Percentiles rank a stretch among this genome's conserved stretches.
phyloP scores from a whole-genome alignment of 2,113 vertebrate genomes.

The Vidua chalybeata region DNA sequence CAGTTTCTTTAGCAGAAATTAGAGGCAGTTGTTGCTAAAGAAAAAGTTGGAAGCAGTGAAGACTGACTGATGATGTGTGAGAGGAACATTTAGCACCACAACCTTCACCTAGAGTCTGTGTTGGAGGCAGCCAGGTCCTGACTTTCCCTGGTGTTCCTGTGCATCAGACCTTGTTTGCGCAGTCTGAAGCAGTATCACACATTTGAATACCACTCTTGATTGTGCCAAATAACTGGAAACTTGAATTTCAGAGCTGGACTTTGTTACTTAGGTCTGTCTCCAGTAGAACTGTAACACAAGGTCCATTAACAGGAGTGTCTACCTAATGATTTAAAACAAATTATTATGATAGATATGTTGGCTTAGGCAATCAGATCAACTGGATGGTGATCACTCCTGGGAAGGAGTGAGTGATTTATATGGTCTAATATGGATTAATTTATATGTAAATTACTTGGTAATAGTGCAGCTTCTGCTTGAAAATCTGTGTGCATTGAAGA shows the following conservation, averaged over 20 bases:
- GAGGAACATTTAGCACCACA: background rate
- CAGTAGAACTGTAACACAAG: background rate
- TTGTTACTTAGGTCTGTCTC: background rate
- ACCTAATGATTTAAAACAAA: constrained; percentile 59
- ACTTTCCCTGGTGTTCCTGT: background rate
- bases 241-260: background rate
- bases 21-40: background rate
- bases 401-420: constrained; percentile 56
- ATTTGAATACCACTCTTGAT: no score
- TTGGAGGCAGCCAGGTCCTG: background rate
- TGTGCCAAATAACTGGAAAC: background rate
- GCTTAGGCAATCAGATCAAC: constrained; percentile 53
- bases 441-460: constrained; percentile 64
- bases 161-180: background rate
- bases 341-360: constrained; percentile 49
- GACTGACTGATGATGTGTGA: background rate
- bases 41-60: background rate
- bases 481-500: constrained; percentile 40
- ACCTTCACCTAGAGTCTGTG: background rate
- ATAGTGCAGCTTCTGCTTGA: constrained; percentile 53
- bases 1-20: constrained; percentile 13
- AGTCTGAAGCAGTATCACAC: background rate
- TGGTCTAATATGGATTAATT: constrained; percentile 66
- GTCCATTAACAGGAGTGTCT: background rate
- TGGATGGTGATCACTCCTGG: constrained; percentile 48